Percentiles rank a stretch among this genome's conserved stretches.
These are phyloP conservation scores for Paratilapia polleni DNA, from an alignment of 2,113 vertebrate genomes.

Conservation along the genomic window DNA sequence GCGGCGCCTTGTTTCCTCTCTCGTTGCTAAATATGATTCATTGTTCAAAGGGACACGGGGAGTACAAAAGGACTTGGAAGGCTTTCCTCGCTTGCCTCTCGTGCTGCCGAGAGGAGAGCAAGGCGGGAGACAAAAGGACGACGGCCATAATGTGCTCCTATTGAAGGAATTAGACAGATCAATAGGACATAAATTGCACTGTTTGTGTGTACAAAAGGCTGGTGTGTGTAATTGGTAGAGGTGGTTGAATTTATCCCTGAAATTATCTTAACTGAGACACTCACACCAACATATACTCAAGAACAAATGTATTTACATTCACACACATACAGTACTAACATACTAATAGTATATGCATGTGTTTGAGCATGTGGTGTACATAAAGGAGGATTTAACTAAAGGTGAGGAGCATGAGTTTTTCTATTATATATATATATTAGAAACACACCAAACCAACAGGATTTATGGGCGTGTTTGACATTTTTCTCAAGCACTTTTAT, in stretches of 20 bases:
- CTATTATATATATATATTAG: neutral
- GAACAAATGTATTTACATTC: neutral
- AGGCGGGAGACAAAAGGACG: constrained; percentile 49
- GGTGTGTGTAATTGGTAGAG: constrained; percentile 60
- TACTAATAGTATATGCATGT: neutral
- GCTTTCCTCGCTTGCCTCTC: constrained; percentile 19
- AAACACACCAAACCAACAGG: neutral
- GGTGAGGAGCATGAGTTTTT: neutral
- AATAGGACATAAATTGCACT: constrained; percentile 54
- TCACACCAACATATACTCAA: constrained; percentile 2
- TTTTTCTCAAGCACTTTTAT: neutral
- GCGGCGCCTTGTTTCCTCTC: constrained; percentile 25
- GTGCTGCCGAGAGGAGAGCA: constrained; percentile 33
- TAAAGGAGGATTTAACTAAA: neutral
- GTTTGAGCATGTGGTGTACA: neutral
- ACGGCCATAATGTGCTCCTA: constrained; percentile 38
- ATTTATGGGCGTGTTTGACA: neutral
- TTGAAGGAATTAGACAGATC: constrained; percentile 64
- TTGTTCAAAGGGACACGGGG: constrained; percentile 63
- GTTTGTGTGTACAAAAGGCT: constrained; percentile 57
- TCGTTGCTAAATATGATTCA: constrained; percentile 51
- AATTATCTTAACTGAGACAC: constrained; percentile 40
- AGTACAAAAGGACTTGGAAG: constrained; percentile 60
- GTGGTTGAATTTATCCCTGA: constrained; percentile 33
- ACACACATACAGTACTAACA: neutral